Evolutionary conservation across 2,113 vertebrate species (phyloP).

Genomic region (Rhea americana): DNA sequence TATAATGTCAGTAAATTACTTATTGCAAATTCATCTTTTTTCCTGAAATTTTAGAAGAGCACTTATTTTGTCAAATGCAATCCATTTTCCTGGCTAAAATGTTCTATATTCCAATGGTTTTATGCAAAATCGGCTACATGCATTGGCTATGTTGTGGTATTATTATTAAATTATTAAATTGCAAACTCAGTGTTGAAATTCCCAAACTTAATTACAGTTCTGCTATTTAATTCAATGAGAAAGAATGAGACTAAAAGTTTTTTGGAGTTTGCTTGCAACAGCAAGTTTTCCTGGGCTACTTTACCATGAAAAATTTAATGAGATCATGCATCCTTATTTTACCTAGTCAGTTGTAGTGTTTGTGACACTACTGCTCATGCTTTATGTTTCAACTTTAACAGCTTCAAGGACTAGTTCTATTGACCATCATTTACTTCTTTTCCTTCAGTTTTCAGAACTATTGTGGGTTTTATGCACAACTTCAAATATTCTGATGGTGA

Average conservation of each 20-base stretch:
- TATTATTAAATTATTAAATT: not conserved
- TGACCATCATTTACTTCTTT: not conserved
- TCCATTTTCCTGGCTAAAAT: not conserved
- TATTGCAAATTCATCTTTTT: not conserved
- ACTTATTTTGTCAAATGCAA: not conserved
- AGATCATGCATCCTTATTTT: not conserved
- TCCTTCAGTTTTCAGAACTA: not conserved
- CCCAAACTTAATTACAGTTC: not conserved
- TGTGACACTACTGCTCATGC: not conserved
- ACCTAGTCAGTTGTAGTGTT: not conserved
- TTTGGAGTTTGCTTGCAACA: not conserved
- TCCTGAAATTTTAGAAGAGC: not conserved
- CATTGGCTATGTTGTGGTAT: not conserved
- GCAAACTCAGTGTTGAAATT: not conserved
- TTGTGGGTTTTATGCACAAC: not conserved
- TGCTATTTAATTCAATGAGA: not conserved
- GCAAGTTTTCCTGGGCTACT: not conserved
- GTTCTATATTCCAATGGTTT: not conserved
- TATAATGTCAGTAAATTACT: not conserved
- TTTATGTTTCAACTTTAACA: not conserved
- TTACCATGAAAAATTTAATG: not conserved
- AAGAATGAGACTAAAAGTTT: not conserved
- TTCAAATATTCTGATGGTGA: not conserved
- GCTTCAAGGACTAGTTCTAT: not conserved
- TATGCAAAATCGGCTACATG: not conserved